Evolutionary conservation across 2,797 vertebrate genomes (phyloP), one percentile per base, ranked within the genome.

Genomic region (Melanotaenia boesemani): DNA sequence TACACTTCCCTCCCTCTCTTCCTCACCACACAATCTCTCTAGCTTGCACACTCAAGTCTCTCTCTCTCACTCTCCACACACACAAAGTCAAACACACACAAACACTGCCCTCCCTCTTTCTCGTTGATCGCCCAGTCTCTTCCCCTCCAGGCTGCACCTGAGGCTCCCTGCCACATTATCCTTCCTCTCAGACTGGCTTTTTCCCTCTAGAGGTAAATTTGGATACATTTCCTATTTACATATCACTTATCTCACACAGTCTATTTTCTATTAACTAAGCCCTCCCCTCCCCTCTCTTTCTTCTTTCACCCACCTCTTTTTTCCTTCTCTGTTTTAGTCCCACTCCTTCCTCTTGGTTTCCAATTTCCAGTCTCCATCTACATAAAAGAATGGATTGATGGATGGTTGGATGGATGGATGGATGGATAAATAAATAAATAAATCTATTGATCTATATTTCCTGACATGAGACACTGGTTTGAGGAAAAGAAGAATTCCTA

Each of bases 61-160:
- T 82, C 77, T 86, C 26, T 68, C 22, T 18, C 2, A 15, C 84
- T 61, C 89, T 87, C 88, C 64, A 70, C 79, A 46, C 61, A 46
- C 67, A 44, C 74, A 66, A 72, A 74, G 70, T 68, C 69, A 66
- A 62, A 68, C 30, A 15, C 30, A 76, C 83, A 26, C 67, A 34
- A 22, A 81, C 83, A 70, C 73, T 57, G 2, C 67, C 48, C 84
- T 69, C 75, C 44, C 82, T 67, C 74, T 64, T 81, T 74, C 86
- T 65, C 80, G 20, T 79, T 81, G 55, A 83, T 75, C 76, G 82
- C 75, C 78, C 87, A 64, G 70, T 79, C 85, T 92, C 91, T 89
- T 92, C 84, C 84, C 84, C 89, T 93, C 84, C 57, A 83, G 93
- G 92, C 89, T 90, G 95, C 95, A 96, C 96, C 96, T 97, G 96